A percentile compares a stretch with the other conserved stretches of the same genome.
phyloP scores from a whole-genome alignment of 2,797 vertebrate genomes.

The Cirrhinus molitorella region DNA sequence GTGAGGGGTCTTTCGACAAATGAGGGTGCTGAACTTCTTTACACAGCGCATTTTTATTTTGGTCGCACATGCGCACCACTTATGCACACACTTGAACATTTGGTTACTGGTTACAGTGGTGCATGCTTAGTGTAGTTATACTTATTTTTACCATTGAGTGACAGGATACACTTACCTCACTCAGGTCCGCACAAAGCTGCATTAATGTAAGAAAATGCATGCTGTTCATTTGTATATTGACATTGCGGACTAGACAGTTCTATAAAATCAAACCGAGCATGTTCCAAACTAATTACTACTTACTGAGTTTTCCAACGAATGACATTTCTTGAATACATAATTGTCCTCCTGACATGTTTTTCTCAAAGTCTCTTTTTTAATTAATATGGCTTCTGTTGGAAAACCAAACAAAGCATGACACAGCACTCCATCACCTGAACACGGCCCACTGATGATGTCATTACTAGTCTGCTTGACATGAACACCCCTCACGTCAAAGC shows the following conservation, averaged over 20 bases:
- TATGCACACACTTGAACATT: neutral
- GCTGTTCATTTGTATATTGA: conserved; percentile 38
- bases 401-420: conserved; percentile 76
- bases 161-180: conserved; percentile 34
- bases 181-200: conserved; percentile 28
- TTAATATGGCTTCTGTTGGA: conserved; percentile 70
- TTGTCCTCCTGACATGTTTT: conserved; percentile 68
- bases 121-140: neutral
- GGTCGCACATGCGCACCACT: too few species aligned
- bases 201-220: conserved; percentile 43
- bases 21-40: too few species aligned
- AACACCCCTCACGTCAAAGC: conserved; percentile 51
- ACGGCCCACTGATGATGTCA: conserved; percentile 67
- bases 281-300: conserved; percentile 45
- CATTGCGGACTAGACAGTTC: conserved; percentile 18
- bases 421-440: conserved; percentile 73
- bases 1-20: too few species aligned
- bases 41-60: too few species aligned
- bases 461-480: conserved; percentile 60
- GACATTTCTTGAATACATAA: conserved; percentile 50
- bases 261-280: conserved; percentile 34
- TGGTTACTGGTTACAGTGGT: neutral
- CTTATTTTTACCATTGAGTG: neutral
- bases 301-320: conserved; percentile 34
- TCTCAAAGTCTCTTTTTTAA: conserved; percentile 66